Evolutionary conservation across 2,888 invertebrate genomes (phyloP), one percentile per base, ranked within the genome.

Genomic region (Diogma glabrata): DNA sequence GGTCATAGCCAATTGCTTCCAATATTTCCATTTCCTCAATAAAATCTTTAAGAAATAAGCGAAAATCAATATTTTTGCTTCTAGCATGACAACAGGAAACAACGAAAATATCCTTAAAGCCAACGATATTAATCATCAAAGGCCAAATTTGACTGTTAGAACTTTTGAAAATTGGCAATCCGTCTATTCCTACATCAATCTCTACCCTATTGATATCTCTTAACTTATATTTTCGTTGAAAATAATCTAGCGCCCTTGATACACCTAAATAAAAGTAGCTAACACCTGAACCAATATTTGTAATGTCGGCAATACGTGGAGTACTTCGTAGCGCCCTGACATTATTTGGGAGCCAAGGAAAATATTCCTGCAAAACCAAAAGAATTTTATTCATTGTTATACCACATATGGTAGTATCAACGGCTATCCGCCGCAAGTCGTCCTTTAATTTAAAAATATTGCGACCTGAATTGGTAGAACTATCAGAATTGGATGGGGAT

Each of bases 361-460:
- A n/a, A n/a, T n/a, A n/a, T n/a, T n/a, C n/a, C n/a, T n/a, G n/a
- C n/a, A n/a, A n/a, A n/a, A n/a, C n/a, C n/a, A n/a, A n/a, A n/a
- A n/a, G n/a, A n/a, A n/a, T n/a, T n/a, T n/a, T n/a, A n/a, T n/a
- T n/a, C n/a, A n/a, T n/a, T n/a, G n/a, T n/a, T n/a, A n/a, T n/a
- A n/a, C n/a, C n/a, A n/a, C n/a, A n/a, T n/a, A n/a, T n/a, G n/a
- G n/a, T n/a, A n/a, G n/a, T n/a, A n/a, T n/a, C n/a, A n/a, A n/a
- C n/a, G n/a, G n/a, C n/a, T n/a, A n/a, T n/a, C n/a, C n/a, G n/a
- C 5, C 14, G 43, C 8, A 43, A 9, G 14, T 43, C 43, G 22
- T 43, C 43, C 22, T 43, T 43, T 22, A 43, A 14, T 14, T 22
- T 12, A 22, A 43, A 43, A n/a, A 43, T 43, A n/a, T 43, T 23